A percentile compares a stretch with the other conserved stretches of the same genome.
phyloP scores from a whole-genome alignment of 2,797 vertebrate genomes.

The Hippocampus kuda region DNA sequence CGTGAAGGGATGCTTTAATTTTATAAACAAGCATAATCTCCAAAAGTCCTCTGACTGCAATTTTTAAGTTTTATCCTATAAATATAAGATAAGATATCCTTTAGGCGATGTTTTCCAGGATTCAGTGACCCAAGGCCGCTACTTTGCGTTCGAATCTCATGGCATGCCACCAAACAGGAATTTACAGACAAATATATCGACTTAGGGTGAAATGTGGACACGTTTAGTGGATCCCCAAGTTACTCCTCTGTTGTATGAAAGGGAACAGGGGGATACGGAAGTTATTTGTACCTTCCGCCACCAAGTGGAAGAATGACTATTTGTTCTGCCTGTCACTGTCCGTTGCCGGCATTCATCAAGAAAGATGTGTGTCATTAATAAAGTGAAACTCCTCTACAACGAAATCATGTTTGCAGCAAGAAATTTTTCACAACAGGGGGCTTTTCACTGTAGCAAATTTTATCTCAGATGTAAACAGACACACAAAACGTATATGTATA shows the following conservation, averaged over 20 bases:
- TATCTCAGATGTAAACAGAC: too few species aligned
- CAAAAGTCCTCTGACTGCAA: constrained; percentile 25
- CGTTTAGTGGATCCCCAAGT: background rate
- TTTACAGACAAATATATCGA: too few species aligned
- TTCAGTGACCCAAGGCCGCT: too few species aligned
- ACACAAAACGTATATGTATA: too few species aligned
- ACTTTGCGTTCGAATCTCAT: too few species aligned
- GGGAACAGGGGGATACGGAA: background rate
- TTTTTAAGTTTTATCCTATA: constrained; percentile 29
- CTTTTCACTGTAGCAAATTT: too few species aligned
- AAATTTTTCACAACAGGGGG: too few species aligned
- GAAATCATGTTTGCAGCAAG: too few species aligned
- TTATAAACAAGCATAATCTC: constrained; percentile 37
- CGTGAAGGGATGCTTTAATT: constrained; percentile 37
- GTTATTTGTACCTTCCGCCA: background rate
- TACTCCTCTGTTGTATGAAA: background rate
- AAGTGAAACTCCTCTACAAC: too few species aligned
- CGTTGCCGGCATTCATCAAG: background rate
- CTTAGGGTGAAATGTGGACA: background rate
- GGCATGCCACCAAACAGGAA: background rate
- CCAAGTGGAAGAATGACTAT: background rate
- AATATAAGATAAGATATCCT: too few species aligned
- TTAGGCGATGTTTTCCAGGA: background rate
- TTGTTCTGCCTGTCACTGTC: background rate
- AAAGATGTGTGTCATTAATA: too few species aligned